Conservation (phyloP, 2,113 vertebrate species). For the Potamarius usumacintae region DNA sequence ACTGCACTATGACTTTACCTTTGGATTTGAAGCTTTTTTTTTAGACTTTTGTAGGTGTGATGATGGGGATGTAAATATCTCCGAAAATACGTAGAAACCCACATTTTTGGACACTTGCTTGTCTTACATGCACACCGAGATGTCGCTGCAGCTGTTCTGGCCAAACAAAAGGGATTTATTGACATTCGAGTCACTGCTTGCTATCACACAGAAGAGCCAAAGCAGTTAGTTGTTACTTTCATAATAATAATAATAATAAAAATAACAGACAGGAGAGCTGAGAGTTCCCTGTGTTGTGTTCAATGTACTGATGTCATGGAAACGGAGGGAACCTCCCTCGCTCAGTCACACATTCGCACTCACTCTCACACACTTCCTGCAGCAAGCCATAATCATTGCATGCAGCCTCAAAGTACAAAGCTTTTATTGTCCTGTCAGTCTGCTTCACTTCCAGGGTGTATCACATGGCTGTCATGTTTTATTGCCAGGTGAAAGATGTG, state of each 20-base stretch:
- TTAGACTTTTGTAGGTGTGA: too few species aligned
- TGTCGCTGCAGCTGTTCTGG: neutral
- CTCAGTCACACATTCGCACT: neutral
- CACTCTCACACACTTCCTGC: constrained; percentile 24
- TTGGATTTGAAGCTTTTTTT: too few species aligned
- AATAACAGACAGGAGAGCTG: constrained; percentile 9
- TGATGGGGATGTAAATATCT: too few species aligned
- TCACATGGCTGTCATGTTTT: constrained; percentile 26
- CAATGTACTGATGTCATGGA: constrained; percentile 44
- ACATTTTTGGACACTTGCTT: neutral
- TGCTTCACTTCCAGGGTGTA: constrained; percentile 1
- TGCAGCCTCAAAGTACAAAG: constrained; percentile 21
- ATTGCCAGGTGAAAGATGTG: constrained; percentile 10
- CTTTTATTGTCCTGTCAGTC: constrained; percentile 30
- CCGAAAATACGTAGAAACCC: too few species aligned
- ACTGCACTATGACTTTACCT: too few species aligned
- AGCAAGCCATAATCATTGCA: constrained; percentile 13
- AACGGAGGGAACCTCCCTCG: constrained; percentile 37
- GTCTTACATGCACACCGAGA: neutral
- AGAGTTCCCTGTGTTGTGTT: constrained; percentile 42
- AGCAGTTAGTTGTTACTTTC: neutral
- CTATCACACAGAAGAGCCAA: neutral
- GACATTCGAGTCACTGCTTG: neutral
- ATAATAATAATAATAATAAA: neutral
- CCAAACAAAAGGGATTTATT: neutral